Base-by-base conservation (phyloP, 2,113 vertebrate genomes). In the Trichechus manatus region DNA sequence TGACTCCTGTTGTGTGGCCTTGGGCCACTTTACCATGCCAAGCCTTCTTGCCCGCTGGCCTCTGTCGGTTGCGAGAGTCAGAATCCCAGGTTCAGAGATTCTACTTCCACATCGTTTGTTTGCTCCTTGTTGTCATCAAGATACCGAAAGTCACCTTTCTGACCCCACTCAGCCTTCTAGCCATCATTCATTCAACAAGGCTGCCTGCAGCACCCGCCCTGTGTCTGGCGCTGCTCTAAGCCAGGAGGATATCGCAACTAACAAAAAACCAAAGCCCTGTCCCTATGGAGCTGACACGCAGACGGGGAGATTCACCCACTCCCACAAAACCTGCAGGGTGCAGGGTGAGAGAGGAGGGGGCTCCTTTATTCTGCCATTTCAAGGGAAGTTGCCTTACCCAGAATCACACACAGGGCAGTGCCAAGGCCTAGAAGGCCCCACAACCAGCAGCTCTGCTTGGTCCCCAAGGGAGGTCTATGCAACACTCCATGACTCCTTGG, bases 271-370 rank as follows among this genome's bases (percentile, higher is more conserved):
- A 33, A 74, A 50, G 36, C 72, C 72, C 74, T 19, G 56, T 6
- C 53, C 4, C 68, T 47, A 1, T 0, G 42, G 72, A 19, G 42
- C 27, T 39, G 19, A 17, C 25, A 19, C 1, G 3, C 33, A 29
- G 70, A 25, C 29, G 7, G 23, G 9, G 17, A 36, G 78, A 75
- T 9, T 6, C 31, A 27, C 27, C 61, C 92, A 1, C 6, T 53
- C 9, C 11, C n/a, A 64, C 31, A 19, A 47, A 50, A 56, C 61
- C 74, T 74, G 9, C 0, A 11, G 70, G 70, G 6, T 33, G 15
- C 0, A 0, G 6, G 63, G n/a, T 8, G 3, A 29, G 9, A 15
- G 9, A 13, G 22, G 81, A 9, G 3, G 2, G 8, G 25, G 29
- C 14, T 50, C 23, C 74, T n/a, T 72, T 27, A 29, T 56, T 80